phyloP scores from a whole-genome alignment of 2,113 vertebrate genomes.

The Ptilorrhoa leucosticta region DNA sequence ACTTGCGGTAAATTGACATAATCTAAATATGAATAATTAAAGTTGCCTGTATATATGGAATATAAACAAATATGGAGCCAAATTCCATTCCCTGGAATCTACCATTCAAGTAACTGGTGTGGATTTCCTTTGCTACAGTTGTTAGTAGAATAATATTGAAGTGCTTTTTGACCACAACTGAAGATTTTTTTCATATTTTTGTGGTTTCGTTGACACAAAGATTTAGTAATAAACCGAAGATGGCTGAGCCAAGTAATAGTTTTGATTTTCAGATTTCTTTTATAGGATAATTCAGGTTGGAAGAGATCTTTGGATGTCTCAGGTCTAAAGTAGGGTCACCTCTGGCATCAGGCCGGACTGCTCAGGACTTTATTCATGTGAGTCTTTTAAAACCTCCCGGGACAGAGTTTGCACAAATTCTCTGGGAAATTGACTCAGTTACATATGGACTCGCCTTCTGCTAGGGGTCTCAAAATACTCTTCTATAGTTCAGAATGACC shows the following conservation, averaged over 20 bases:
- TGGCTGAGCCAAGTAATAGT: background rate
- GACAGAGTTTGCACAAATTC: background rate
- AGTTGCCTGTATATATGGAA: background rate
- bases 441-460: background rate
- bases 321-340: background rate
- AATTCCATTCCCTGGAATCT: background rate
- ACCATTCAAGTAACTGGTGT: background rate
- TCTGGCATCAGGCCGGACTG: background rate
- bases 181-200: background rate
- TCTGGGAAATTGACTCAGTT: background rate
- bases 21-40: background rate
- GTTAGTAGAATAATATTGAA: background rate
- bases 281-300: background rate
- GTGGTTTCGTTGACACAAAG: background rate
- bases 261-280: background rate
- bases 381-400: background rate
- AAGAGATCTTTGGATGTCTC: background rate
- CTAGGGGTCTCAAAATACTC: background rate
- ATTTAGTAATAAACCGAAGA: background rate
- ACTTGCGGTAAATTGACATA: background rate
- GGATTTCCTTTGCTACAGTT: background rate
- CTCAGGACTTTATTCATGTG: background rate
- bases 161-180: background rate
- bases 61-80: background rate
- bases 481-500: background rate